Base-by-base conservation (phyloP, 1,140 invertebrate genomes). In the Sycophaga agraensis region DNA sequence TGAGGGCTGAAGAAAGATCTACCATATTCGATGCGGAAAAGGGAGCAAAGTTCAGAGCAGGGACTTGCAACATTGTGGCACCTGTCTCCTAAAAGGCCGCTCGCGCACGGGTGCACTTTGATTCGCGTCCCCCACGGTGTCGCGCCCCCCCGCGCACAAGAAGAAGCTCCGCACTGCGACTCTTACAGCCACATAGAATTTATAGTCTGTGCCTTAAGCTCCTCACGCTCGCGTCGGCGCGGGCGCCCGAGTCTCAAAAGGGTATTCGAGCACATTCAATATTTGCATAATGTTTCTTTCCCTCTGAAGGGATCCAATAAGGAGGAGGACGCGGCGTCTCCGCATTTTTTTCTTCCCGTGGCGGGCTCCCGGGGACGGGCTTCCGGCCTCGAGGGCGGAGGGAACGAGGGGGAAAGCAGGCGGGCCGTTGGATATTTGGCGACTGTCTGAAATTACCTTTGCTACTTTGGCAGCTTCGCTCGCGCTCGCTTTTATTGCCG, bases 201-300 rank as follows among this genome's bases (percentile, higher is more conserved):
- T n/a, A n/a, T n/a, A n/a, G n/a, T n/a, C n/a, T n/a, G n/a, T n/a
- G n/a, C 42, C 28, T 57, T 57, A 46, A 48, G 31, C 34, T 37
- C n/a, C 55, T 37, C 31, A 56, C 40, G 54, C 45, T 28, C 21
- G 31, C 21, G 28, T 19, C 42, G 31, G 3, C 5, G 26, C 43
- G 22, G n/a, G 16, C 16, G 17, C 46, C 46, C 34, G n/a, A 46
- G 22, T 34, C 58, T 45, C 40, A 40, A 55, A 62, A 55, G 53
- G 45, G 24, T 51, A 62, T 62, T 62, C 59, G 59, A 62, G 53
- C 49, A 62, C 40, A 62, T 56, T 55, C 59, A 42, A 55, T 62
- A 62, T 62, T 62, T 62, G 59, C 59, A 62, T 62, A 62, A 62
- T 55, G 53, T 56, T 50, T 50, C 37, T 31, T 63, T 46, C 45